These are phyloP conservation scores for Atta texana DNA, from an alignment of 1,140 invertebrate species.

Conservation along the genomic window DNA sequence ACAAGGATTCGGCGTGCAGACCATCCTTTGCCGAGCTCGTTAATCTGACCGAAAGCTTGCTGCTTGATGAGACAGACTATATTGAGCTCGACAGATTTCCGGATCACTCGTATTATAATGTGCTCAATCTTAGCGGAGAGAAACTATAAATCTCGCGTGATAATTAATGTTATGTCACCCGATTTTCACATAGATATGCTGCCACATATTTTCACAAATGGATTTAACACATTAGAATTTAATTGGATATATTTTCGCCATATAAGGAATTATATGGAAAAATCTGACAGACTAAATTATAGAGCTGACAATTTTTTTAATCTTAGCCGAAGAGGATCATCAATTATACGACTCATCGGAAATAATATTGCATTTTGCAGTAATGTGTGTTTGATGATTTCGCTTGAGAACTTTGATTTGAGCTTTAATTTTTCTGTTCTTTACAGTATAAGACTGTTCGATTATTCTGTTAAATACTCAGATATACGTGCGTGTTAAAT, in stretches of 20 bases:
- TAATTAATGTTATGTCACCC: neutral
- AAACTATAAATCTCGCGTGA: conserved; percentile 88
- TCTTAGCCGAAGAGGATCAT: neutral
- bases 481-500: neutral
- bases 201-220: neutral
- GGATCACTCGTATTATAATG: conserved; percentile 97
- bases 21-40: conserved; percentile 94
- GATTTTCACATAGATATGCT: conserved; percentile 12
- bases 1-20: conserved; percentile 91
- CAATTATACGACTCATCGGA: neutral
- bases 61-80: conserved; percentile 96
- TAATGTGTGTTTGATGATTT: neutral
- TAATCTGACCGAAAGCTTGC: conserved; percentile 91
- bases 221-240: neutral
- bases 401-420: neutral
- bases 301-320: neutral
- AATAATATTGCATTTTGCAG: neutral
- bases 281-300: neutral
- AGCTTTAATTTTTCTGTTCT: conserved; percentile 14
- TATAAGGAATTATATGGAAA: neutral
- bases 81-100: conserved; percentile 97
- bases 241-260: neutral
- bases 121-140: conserved; percentile 94
- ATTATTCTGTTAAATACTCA: conserved; percentile 55
- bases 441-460: conserved; percentile 2